A percentile compares a stretch with the other conserved stretches of the same genome.
These are phyloP conservation scores for Hemitrygon akajei DNA, from an alignment of 2,797 vertebrate genomes.

Conservation along the genomic window DNA sequence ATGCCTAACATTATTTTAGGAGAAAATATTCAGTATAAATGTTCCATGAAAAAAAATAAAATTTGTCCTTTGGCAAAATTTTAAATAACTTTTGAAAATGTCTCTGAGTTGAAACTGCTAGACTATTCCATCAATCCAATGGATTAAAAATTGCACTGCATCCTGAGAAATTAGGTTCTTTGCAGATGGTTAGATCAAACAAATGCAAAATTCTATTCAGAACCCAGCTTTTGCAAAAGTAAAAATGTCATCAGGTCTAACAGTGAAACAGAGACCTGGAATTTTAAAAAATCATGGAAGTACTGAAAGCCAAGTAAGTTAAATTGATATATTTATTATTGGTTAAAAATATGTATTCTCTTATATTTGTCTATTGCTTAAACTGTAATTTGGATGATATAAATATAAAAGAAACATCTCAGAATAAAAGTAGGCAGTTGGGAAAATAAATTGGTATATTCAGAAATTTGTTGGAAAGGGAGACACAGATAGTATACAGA, in stretches of 20 bases:
- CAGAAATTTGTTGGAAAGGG: not conserved
- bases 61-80: not conserved
- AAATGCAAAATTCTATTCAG: not conserved
- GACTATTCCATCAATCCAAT: not conserved
- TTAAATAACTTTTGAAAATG: not conserved
- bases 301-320: not conserved
- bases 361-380: not conserved
- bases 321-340: not conserved
- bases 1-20: not conserved
- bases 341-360: not conserved
- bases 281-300: not conserved
- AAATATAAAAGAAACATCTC: not conserved
- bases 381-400: not conserved
- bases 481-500: not conserved
- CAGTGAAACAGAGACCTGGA: not conserved
- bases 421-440: not conserved
- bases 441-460: not conserved
- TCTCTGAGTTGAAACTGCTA: not conserved
- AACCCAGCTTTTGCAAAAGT: not conserved
- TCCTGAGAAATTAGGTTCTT: not conserved
- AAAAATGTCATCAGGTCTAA: not conserved
- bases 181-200: not conserved
- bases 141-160: not conserved
- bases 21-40: not conserved
- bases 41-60: not conserved